Percentiles rank a stretch among this genome's conserved stretches.
phyloP scores from a whole-genome alignment of 2,113 vertebrate species.

The Sinocyclocheilus rhinocerous region DNA sequence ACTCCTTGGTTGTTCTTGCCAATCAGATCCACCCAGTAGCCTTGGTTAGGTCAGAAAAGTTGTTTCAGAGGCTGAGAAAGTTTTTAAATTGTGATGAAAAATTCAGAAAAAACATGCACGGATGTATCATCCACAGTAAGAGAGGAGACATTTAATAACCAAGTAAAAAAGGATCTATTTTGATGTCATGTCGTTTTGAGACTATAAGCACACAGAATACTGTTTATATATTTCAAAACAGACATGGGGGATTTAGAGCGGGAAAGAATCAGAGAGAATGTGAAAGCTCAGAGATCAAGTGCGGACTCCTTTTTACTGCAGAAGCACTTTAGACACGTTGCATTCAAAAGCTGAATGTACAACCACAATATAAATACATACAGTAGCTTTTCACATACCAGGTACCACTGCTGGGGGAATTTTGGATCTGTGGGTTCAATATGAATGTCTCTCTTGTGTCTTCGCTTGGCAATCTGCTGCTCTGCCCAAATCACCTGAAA shows the following conservation, averaged over 20 bases:
- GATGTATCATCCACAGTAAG: background rate
- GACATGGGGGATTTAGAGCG: background rate
- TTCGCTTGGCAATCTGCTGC: constrained; percentile 88
- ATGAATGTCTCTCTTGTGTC: constrained; percentile 85
- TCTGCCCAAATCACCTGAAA: constrained; percentile 89
- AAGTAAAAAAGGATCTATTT: background rate
- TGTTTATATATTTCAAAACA: background rate
- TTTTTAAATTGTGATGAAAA: background rate
- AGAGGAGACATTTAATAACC: background rate
- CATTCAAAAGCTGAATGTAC: background rate
- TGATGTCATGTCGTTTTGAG: background rate
- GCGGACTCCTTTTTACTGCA: background rate
- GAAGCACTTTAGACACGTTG: background rate
- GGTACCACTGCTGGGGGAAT: constrained; percentile 94
- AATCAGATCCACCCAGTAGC: background rate
- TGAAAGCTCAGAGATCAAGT: constrained; percentile 5
- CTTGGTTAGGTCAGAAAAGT: background rate
- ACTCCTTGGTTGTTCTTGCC: background rate
- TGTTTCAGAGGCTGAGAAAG: background rate
- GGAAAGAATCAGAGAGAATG: background rate
- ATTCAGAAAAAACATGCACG: background rate
- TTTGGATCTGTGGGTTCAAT: constrained; percentile 90
- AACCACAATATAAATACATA: background rate
- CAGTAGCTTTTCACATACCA: constrained; percentile 77
- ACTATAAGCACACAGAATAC: background rate